phyloP scores from a whole-genome alignment of 2,797 vertebrate genomes.

The Eleutherodactylus coqui region DNA sequence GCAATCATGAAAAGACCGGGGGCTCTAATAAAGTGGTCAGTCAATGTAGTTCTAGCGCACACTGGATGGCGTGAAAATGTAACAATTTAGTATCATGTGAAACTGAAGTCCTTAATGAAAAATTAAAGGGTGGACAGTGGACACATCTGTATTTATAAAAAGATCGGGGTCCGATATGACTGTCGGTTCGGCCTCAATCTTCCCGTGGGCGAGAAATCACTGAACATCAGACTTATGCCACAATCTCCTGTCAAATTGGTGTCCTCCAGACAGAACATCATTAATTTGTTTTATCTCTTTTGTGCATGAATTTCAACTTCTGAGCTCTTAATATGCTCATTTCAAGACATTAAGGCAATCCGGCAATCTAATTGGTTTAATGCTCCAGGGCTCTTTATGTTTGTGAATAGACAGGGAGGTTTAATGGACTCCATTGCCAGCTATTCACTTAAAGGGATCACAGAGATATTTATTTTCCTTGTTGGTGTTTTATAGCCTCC shows the following conservation, averaged over 20 bases:
- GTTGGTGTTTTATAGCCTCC: conserved; percentile 8
- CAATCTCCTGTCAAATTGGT: conserved; percentile 18
- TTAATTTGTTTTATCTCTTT: conserved; percentile 64
- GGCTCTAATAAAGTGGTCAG: too few relatives aligned
- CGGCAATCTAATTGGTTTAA: conserved; percentile 59
- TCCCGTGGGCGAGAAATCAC: conserved; percentile 18
- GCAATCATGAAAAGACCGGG: too few relatives aligned
- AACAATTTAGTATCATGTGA: too few relatives aligned
- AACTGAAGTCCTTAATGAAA: too few relatives aligned
- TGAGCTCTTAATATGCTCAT: conserved; percentile 56
- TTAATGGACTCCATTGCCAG: conserved; percentile 45
- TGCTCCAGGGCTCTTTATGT: conserved; percentile 60
- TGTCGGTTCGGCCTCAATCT: background rate
- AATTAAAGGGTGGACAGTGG: too few relatives aligned
- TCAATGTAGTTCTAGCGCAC: too few relatives aligned
- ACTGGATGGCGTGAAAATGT: too few relatives aligned
- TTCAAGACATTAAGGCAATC: conserved; percentile 61
- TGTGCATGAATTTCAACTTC: conserved; percentile 54
- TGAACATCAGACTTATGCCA: conserved; percentile 7
- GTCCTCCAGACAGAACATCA: conserved; percentile 59
- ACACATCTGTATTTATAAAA: background rate
- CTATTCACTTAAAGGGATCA: conserved; percentile 35
- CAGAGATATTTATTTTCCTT: conserved; percentile 52
- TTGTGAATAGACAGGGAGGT: conserved; percentile 55
- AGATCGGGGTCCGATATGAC: background rate